A percentile compares a stretch with the other conserved stretches of the same genome.
Conservation (phyloP, 2,113 vertebrate species). For the Tragelaphus buxtoni region DNA sequence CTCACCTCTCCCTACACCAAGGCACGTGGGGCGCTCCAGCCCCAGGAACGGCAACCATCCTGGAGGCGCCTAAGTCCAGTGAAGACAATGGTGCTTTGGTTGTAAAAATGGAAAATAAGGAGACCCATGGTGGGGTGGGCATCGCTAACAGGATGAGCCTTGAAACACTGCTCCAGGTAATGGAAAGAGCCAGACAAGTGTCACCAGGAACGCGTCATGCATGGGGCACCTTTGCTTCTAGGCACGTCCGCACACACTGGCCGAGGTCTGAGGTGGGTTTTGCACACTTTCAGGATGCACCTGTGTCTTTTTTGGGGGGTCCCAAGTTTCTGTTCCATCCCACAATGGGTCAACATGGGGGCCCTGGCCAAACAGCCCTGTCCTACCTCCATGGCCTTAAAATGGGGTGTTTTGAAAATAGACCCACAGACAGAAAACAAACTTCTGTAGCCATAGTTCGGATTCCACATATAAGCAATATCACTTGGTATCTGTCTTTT, state of each 20-base stretch:
- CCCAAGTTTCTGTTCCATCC: rapidly evolving
- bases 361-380: not conserved
- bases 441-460: not conserved
- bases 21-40: not conserved
- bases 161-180: rapidly evolving
- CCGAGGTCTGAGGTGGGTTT: rapidly evolving
- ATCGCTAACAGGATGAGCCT: rapidly evolving
- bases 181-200: rapidly evolving
- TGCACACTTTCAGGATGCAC: rapidly evolving
- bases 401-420: not conserved
- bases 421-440: not conserved
- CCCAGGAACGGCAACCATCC: rapidly evolving
- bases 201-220: rapidly evolving
- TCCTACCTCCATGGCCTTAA: not conserved
- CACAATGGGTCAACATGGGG: not conserved
- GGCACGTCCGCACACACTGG: rapidly evolving
- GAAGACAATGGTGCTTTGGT: rapidly evolving
- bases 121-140: not conserved
- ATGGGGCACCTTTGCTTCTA: rapidly evolving
- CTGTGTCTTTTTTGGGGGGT: not conserved
- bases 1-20: not conserved
- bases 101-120: not conserved
- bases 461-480: not conserved
- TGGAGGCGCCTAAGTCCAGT: rapidly evolving
- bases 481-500: not conserved